Base-by-base conservation (phyloP, 2,113 vertebrate species). In the Spea bombifrons region DNA sequence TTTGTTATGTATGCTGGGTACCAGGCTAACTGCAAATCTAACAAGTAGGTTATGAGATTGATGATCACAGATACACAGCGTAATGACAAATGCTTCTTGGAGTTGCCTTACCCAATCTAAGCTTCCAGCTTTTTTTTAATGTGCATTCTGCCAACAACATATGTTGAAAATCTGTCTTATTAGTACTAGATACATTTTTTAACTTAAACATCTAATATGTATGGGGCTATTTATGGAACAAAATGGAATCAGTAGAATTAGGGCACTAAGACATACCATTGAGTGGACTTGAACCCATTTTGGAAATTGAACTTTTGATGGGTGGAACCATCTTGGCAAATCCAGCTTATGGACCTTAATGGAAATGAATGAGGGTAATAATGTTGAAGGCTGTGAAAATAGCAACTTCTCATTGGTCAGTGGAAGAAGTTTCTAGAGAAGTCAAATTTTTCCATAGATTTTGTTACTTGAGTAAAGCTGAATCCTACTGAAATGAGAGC, bases 1-100 rank as follows among this genome's bases (percentile, higher is more conserved):
- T 80, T 80, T 80, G 77, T 73, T 73, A 73, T 80, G 63, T 80
- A 71, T 80, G 52, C 65, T 80, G 71, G 53, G 77, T 73, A 73
- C 77, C 71, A 50, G 73, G 71, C 71, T 73, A 67, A 73, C 77
- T 80, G 77, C 64, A 68, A 46, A 73, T 80, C 64, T 80, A 73
- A 80, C 71, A 80, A 68, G 44, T 65, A 80, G 63, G 78, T 74
- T 80, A 68, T 73, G 64, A 80, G 78, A 80, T 74, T 74, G 71
- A 80, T 80, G 78, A 80, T 80, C 71, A 80, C 52, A 80, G 71
- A 80, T 68, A 67, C 7, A 47, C 64, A 30, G 45, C 68, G 55
- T 74, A 73, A 80, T 74, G 61, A 80, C 69, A 80, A 73, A 68
- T 71, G 16, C 67, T 79, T 52, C 64, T 80, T 59, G 44, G 71